Base-by-base conservation (phyloP, 2,888 invertebrate genomes). In the Lochmaea crataegi region DNA sequence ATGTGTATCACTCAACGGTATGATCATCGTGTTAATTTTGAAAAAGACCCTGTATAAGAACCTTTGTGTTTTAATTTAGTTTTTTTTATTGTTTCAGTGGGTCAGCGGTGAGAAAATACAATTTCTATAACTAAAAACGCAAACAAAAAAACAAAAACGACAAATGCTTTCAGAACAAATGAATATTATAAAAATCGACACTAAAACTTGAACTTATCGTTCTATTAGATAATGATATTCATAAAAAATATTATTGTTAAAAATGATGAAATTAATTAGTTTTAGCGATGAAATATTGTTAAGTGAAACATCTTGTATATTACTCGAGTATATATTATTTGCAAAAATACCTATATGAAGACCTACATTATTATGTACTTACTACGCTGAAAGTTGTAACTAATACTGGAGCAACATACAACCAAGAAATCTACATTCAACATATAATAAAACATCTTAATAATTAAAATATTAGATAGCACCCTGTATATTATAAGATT, bases 401-500 rank as follows among this genome's bases (percentile, higher is more conserved):
- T 42, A 63, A 63, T 63, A 51, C 53, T 69, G 63, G 57, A 69
- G 51, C n/a, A 60, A 68, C 45, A 51, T 38, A 42, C 38, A 67
- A 2, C 58, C 60, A 60, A 73, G 32, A 38, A 38, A 38, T 38
- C 32, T 38, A 7, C 32, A 38, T 38, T 38, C 32, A 38, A 65
- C 66, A 71, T 75, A 78, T 75, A 78, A 78, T 76, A 75, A 76
- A 78, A 76, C 68, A 78, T 76, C 76, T 78, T 74, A 74, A 71
- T 76, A 74, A 76, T 74, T 76, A 76, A 76, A 75, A 74, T 74
- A 74, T 78, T 76, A 75, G 68, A 74, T 78, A 78, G 76, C 78
- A 78, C 78, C 78, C 78, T 78, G 78, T 78, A 76, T 75, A 75
- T 73, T 76, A 75, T 75, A 75, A 78, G 78, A 76, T 73, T 72